Evolutionary conservation across 2,113 vertebrate species (phyloP), one percentile per base, ranked within the genome.

Genomic region (Callocephalon fimbriatum): DNA sequence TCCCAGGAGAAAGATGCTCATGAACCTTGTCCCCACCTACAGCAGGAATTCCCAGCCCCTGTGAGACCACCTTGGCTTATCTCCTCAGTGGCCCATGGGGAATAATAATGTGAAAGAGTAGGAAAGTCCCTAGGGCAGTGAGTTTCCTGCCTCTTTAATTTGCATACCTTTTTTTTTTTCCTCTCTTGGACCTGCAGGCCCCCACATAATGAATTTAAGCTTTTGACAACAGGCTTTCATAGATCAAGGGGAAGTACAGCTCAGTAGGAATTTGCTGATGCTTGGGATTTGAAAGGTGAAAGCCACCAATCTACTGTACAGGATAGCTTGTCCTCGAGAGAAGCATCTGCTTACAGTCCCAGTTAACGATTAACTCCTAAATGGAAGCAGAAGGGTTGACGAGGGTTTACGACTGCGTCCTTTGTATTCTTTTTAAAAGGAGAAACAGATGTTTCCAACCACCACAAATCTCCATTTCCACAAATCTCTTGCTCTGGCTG

Each of bases 391-490:
- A 80, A 94, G 61, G 42, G 12, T 50, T 81, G 84, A 89, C 27
- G 48, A 58, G 40, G 45, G 45, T 89, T 95, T 97, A 87, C 0
- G 0, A 77, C 51, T 74, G 25, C 29, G 38, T 79, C 73, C 50
- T 91, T 65, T 21, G 37, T 47, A 91, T 89, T 61, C 40, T 72
- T 87, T 72, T 32, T 68, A 65, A 92, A 96, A 89, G 73, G 66
- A 93, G 45, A 91, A 94, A 92, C 88, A 90, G 83, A 88, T 91
- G 88, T 85, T 95, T 74, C 31, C 62, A 93, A 51, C 38, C 44
- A 80, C 70, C 77, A 78, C 76, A 89, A 86, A 84, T 44, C 44
- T 83, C 73, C 56, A 80, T 38, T 42, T 67, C 76, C 61, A 72
- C 76, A 78, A 38, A 89, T 68, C 70, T 77, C 67, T 77, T 73